These are phyloP conservation scores for Dexiosoma caninum DNA, from an alignment of 2,888 invertebrate genomes.

Conservation along the genomic window DNA sequence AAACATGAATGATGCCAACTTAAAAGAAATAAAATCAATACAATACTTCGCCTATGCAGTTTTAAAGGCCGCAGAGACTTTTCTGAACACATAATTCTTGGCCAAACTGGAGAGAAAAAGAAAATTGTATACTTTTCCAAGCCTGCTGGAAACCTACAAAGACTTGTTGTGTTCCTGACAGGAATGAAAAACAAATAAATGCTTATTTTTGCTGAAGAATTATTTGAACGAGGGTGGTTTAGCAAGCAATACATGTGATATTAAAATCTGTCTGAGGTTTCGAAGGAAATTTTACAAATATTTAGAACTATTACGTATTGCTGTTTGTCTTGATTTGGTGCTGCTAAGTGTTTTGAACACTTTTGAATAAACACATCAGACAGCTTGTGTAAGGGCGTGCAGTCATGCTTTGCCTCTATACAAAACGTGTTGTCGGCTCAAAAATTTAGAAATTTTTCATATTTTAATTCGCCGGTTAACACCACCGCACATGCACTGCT, in stretches of 20 bases:
- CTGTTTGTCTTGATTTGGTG: too few relatives aligned
- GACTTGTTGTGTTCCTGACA: constrained; percentile 39
- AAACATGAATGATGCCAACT: constrained; percentile 55
- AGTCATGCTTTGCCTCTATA: too few relatives aligned
- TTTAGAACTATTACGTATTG: too few relatives aligned
- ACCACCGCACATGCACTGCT: too few relatives aligned
- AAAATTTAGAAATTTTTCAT: too few relatives aligned
- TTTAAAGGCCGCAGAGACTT: constrained; percentile 27
- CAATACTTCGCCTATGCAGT: constrained; percentile 1
- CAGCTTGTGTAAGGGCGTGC: too few relatives aligned
- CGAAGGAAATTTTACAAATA: too few relatives aligned
- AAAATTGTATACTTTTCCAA: constrained; percentile 9
- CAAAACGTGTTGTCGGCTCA: too few relatives aligned
- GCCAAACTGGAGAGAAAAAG: background rate
- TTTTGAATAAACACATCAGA: too few relatives aligned
- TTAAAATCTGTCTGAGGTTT: too few relatives aligned
- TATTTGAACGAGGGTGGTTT: constrained; percentile 11
- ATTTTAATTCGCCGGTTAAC: too few relatives aligned
- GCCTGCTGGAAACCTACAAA: background rate
- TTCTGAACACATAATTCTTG: constrained; percentile 4
- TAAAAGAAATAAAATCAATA: constrained; percentile 9
- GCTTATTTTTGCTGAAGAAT: background rate
- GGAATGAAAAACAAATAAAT: background rate
- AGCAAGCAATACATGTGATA: background rate
- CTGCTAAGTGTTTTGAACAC: too few relatives aligned